Conservation (phyloP, 2,888 invertebrate species). For the Brachynemurus nebulosus region DNA sequence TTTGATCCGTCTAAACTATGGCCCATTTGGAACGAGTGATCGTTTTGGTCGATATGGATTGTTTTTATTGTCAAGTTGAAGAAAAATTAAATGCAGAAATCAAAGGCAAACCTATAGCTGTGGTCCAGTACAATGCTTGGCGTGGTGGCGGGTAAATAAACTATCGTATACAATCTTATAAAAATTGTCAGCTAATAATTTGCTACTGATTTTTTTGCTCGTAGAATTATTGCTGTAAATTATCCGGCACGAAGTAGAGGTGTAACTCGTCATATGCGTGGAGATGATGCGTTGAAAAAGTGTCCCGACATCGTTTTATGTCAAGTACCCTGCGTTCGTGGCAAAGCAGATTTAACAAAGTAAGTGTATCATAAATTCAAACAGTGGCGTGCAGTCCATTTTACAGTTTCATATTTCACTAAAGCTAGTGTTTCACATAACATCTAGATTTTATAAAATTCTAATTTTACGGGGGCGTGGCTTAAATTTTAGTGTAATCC, state of each 20-base stretch:
- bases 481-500: no score
- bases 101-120: constrained; percentile 82
- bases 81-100: constrained; percentile 72
- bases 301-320: constrained; percentile 81
- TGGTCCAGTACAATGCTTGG: constrained; percentile 92
- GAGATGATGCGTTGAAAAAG: constrained; percentile 75
- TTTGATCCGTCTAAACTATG: no score
- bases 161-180: not conserved
- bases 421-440: no score
- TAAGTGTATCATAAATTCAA: no score
- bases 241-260: constrained; percentile 88
- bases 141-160: constrained; percentile 74
- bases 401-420: no score
- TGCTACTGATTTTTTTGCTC: constrained; percentile 4
- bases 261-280: constrained; percentile 81
- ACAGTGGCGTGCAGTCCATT: no score
- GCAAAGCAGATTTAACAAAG: constrained; percentile 90
- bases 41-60: constrained; percentile 94
- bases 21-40: constrained; percentile 48
- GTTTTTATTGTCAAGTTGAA: constrained; percentile 98
- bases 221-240: constrained; percentile 82
- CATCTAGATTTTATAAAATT: no score
- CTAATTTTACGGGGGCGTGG: no score
- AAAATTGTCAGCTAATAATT: not conserved
- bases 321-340: constrained; percentile 71